A percentile compares a stretch with the other conserved stretches of the same genome.
These are phyloP conservation scores for Epicampocera succincta DNA, from an alignment of 2,888 invertebrate genomes.

Conservation along the genomic window DNA sequence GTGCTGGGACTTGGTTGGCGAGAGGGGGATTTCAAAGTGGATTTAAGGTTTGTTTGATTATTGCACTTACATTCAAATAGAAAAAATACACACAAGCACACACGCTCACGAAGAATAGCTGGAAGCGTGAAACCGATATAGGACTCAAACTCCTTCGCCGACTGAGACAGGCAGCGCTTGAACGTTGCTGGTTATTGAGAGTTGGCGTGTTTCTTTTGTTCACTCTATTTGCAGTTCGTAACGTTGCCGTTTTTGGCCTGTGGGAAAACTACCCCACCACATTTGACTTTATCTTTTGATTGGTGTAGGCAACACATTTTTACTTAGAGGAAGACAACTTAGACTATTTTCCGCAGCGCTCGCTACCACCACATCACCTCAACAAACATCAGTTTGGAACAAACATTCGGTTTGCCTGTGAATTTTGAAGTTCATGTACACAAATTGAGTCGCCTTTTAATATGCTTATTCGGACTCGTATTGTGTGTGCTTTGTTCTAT, in stretches of 20 bases:
- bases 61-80: slow-evolving; percentile 24
- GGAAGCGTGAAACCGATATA: slow-evolving; percentile 18
- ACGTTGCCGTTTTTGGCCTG: slow-evolving; percentile 51
- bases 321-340: slow-evolving; percentile 45
- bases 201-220: slow-evolving; percentile 7
- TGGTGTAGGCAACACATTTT: slow-evolving; percentile 57
- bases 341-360: slow-evolving; percentile 38
- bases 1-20: slow-evolving; percentile 47
- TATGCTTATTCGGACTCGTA: slow-evolving; percentile 43
- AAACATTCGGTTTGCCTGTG: neutral
- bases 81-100: neutral
- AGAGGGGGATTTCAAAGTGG: slow-evolving; percentile 20
- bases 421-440: slow-evolving; percentile 40
- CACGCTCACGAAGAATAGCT: neutral
- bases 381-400: neutral
- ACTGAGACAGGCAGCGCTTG: slow-evolving; percentile 40
- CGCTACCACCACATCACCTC: slow-evolving; percentile 9
- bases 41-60: slow-evolving; percentile 31
- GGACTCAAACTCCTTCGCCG: slow-evolving; percentile 27
- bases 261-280: slow-evolving; percentile 67
- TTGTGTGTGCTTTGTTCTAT: slow-evolving; percentile 63
- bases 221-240: slow-evolving; percentile 29
- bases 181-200: slow-evolving; percentile 11
- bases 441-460: slow-evolving; percentile 54
- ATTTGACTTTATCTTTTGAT: slow-evolving; percentile 66